A percentile compares a stretch with the other conserved stretches of the same genome.
phyloP scores from a whole-genome alignment of 2,797 vertebrate genomes.

The Melanotaenia maccullochi region DNA sequence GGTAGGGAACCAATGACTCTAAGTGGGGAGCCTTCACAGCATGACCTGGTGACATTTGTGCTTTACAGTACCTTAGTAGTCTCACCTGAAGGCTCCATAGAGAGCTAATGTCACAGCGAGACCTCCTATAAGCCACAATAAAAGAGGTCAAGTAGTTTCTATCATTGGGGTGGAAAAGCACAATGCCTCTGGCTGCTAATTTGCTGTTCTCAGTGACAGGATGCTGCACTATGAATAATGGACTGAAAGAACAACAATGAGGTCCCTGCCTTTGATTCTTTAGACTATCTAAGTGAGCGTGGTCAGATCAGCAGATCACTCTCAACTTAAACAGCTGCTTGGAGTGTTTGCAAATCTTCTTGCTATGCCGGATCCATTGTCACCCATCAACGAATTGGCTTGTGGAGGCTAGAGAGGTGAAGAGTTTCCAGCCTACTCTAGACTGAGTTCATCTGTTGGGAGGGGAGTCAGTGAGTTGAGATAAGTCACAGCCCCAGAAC shows the following conservation, averaged over 20 bases:
- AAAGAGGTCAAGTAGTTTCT: constrained; percentile 74
- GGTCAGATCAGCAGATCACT: constrained; percentile 31
- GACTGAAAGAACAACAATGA: constrained; percentile 44
- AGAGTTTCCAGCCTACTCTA: constrained; percentile 34
- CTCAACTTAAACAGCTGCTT: constrained; percentile 22
- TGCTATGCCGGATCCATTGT: constrained; percentile 27
- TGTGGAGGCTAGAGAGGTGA: constrained; percentile 39
- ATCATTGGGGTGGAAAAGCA: constrained; percentile 54
- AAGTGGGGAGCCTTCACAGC: constrained; percentile 69
- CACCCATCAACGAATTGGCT: constrained; percentile 32
- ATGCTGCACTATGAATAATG: constrained; percentile 50
- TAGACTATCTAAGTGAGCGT: constrained; percentile 16
- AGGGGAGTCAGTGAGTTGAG: constrained; percentile 40
- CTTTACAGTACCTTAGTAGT: constrained; percentile 58
- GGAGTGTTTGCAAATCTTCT: constrained; percentile 10
- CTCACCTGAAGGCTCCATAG: constrained; percentile 50
- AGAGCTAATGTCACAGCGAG: constrained; percentile 65
- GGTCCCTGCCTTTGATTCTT: constrained; percentile 19
- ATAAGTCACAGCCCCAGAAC: constrained; percentile 59
- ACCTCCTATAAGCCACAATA: constrained; percentile 50
- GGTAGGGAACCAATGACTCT: constrained; percentile 58
- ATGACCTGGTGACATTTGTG: constrained; percentile 73
- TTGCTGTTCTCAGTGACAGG: constrained; percentile 54
- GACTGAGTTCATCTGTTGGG: constrained; percentile 38
- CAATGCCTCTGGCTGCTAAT: constrained; percentile 63